Base-by-base conservation (phyloP, 2,888 invertebrate genomes). In the Apocheima hispidaria region DNA sequence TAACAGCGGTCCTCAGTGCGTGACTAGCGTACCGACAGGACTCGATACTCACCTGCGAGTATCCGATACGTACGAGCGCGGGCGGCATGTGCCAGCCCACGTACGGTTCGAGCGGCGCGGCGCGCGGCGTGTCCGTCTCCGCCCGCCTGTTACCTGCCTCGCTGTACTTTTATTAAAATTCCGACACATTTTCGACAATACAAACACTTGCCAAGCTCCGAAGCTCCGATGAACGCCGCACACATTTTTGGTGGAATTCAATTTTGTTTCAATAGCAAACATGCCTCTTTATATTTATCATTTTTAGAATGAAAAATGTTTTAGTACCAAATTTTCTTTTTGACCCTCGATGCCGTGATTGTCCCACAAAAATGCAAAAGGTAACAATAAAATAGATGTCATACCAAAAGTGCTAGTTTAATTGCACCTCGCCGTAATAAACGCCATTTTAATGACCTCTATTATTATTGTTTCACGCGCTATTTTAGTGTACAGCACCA, bases 101-200 rank as follows among this genome's bases (percentile, higher is more conserved):
- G n/a, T n/a, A n/a, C n/a, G 14, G 2, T 4, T 23, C 23, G 23
- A 7, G 36, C 4, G 14, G 6, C 9, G 6, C 16, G 16, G 2
- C n/a, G 36, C 6, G 16, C 38, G 38, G 20, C 20, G 5, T 5
- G 41, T 6, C 44, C 26, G 26, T 14, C 16, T 16, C n/a, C 41
- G 20, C 21, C 2, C 26, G 7, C 6, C n/a, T n/a, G n/a, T n/a
- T n/a, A n/a, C n/a, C n/a, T n/a, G n/a, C n/a, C n/a, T n/a, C n/a
- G n/a, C n/a, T n/a, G n/a, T 28, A 30, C 43, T 46, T 46, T 46
- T 46, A 30, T 46, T 30, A 30, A 46, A 46, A 46, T 30, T 46
- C 46, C 46, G 18, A 18, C 46, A 46, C 46, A 46, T 46, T 30
- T 16, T 30, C 30, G 7, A 30, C 46, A 6, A 44, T 18, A 46